Evolutionary conservation across 92 coral and sea anemone species (phyloP), one percentile per base, ranked within the genome.

Genomic region (Epizoanthus illoricatus): DNA sequence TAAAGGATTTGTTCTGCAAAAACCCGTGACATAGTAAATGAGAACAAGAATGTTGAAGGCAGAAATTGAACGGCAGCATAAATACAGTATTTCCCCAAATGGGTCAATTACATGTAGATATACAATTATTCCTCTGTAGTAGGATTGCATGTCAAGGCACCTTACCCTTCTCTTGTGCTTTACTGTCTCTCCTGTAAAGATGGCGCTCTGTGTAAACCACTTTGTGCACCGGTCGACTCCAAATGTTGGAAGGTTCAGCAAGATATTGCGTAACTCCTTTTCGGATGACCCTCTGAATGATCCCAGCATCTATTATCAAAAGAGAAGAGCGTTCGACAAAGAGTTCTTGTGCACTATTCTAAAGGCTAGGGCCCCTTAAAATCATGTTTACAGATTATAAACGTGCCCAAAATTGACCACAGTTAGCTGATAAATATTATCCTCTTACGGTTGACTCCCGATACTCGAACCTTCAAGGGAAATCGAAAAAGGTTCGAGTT

Each of bases 161-260:
- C 86, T 74, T 88, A 95, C 98, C 92, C 94, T 89, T 72, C 90
- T 92, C 62, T 88, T 89, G 56, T 91, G 89, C 43, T 91, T 89
- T 23, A 81, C 91, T 33, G 98, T 84, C 52, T 78, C 89, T 41
- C 97, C 98, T 12, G 96, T 92, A 49, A 89, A 87, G 21, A 95
- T 87, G 49, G 98, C 98, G 66, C 90, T 91, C 71, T 90, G 81
- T 9, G 98, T 93, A 74, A 95, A 95, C 98, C 98, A 95, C 33
- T 74, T 83, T 5, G 98, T 93, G 59, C 98, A 95, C 3, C 87
- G 85, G 79, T 94, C 97, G 61, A 91, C 61, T 65, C 96, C 98
- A 3, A 90, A 74, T 33, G 87, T 76, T 5, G 98, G 98, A 23
- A 95, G 85, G 69, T 82, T 87, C n/a, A 87, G 84, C 72, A 94